Evolutionary conservation across 2,797 vertebrate genomes (phyloP).

Genomic region (Acropternis orthonyx): DNA sequence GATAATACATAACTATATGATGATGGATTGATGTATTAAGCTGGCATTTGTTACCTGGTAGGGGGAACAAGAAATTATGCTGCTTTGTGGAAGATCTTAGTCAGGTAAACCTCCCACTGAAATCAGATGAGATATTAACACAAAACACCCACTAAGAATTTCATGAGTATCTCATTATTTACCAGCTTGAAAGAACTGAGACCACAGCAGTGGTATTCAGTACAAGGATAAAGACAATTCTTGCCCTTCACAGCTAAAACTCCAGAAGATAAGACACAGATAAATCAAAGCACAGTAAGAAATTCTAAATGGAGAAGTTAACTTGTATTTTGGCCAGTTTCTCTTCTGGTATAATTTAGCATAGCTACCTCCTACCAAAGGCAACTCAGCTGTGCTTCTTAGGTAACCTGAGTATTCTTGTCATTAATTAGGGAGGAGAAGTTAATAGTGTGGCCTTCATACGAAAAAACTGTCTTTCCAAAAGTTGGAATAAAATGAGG

Average conservation of each 20-base stretch:
- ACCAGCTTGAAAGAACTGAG: constrained; percentile 1
- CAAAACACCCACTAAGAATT: background rate
- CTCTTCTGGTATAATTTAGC: background rate
- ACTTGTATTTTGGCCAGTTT: background rate
- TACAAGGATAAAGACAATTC: background rate
- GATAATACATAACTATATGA: background rate
- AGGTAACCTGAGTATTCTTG: background rate
- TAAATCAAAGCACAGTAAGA: constrained; percentile 49
- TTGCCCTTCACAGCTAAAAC: constrained; percentile 29
- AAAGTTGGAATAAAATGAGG: background rate
- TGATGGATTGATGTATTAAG: constrained; percentile 19
- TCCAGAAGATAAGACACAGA: constrained; percentile 3
- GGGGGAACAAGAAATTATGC: constrained; percentile 30
- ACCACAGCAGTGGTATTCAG: background rate
- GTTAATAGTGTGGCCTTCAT: background rate
- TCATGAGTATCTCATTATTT: constrained; percentile 49
- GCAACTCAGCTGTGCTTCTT: background rate
- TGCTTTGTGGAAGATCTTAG: constrained; percentile 17
- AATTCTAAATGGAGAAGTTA: background rate
- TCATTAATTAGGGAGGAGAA: background rate
- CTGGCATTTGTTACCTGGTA: constrained; percentile 36
- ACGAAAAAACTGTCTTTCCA: background rate
- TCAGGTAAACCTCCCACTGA: constrained; percentile 35
- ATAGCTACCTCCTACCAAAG: background rate
- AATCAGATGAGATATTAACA: constrained; percentile 32